Evolutionary conservation across 1,140 invertebrate genomes (phyloP), one percentile per base, ranked within the genome.

Genomic region (Leguminivora glycinivorella): DNA sequence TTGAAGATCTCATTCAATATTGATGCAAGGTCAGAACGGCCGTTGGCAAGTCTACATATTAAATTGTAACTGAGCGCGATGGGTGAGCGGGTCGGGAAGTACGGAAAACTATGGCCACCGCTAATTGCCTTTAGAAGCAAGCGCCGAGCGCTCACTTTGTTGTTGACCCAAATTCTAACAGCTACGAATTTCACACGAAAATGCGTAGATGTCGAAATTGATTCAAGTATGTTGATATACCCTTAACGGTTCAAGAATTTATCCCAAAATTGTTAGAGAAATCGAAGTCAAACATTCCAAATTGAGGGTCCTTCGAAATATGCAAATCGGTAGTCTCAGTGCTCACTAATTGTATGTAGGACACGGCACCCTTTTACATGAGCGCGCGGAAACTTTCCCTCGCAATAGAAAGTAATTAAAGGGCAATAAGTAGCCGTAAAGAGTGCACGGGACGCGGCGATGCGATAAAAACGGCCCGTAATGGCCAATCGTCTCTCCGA

Each of bases 221-320:
- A 52, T 52, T 52, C 19, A 52, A 52, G 47, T 22, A 22, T 52
- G 47, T 52, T 52, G 6, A 52, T 52, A 63, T 26, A 63, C 58
- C 29, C 58, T 63, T 63, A 29, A 63, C 58, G 58, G 26, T 63
- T 63, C 58, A 63, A 63, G 58, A 63, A 63, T 63, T 31, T 29
- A 63, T 63, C 17, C 58, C 58, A 19, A 63, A 63, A 63, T 63
- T 63, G 58, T 63, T 63, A 26, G 14, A 29, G 25, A 63, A 63
- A 63, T 63, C 58, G 58, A 63, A 63, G 58, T 63, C 58, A 63
- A 63, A 63, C 26, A 63, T 63, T 63, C 58, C 29, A 17, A 52
- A 63, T 63, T 34, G 58, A 63, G 58, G 58, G 26, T 29, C 26
- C 58, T 52, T 63, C 25, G 14, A 34, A 63, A 63, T 63, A 63